Base-by-base conservation (phyloP, 2,888 invertebrate species). In the Aspidiotus rigidus region DNA sequence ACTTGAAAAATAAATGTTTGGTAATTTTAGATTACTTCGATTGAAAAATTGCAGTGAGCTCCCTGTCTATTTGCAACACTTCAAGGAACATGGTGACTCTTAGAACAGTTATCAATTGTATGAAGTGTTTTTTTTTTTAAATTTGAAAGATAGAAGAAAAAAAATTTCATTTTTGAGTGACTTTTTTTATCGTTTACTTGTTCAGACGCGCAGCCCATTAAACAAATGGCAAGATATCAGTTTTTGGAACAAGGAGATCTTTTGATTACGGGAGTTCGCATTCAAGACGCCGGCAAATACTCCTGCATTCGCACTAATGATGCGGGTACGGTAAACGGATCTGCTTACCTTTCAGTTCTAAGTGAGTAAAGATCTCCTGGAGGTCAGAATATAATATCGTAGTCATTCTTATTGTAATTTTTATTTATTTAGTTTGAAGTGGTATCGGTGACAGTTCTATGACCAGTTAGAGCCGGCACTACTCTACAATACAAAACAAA, bases 281-380 rank as follows among this genome's bases (percentile, higher is more conserved):
- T 88, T 73, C 81, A 84, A 40, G 95, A 97, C 79, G 88, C 87
- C 71, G 97, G 95, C 40, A 85, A 88, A 77, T 97, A 96, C 79
- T 89, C 89, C 10, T 97, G 96, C 78, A 81, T 89, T 61, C 85
- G 95, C 72, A 84, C 88, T 64, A 97, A 97, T 78, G 91, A 90
- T 79, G 93, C 93, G 66, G 97, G 96, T 56, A 85, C 85, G 73
- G 88, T 90, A 42, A 84, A 86, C 73, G 93, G 88, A 70, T 86
- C 89, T 74, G 94, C 90, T 56, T 86, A 84, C 78, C 83, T 96
- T 71, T 84, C 85, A 73, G 93, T 96, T 71, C 81, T 93, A 75
- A 91, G 92, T 90, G 80, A 83, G 80, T 77, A 73, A 17, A 40
- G 8, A n/a, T 54, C 16, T 39, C 3, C 10, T 39, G 28, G 28